These are phyloP conservation scores for Troilus luridus DNA, from an alignment of 2,888 invertebrate genomes.

Conservation along the genomic window DNA sequence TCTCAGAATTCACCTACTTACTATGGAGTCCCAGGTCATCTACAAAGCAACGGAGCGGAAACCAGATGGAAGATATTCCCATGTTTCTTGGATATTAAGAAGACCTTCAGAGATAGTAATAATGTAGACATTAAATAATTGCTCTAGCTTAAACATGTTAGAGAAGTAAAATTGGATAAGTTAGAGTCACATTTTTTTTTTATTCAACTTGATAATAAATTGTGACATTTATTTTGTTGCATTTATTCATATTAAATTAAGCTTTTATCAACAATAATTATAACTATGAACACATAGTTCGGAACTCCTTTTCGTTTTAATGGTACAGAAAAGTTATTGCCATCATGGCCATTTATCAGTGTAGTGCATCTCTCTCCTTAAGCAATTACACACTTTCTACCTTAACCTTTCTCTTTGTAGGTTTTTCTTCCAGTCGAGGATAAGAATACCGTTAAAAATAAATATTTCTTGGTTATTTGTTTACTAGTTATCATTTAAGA, in stretches of 20 bases:
- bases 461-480: not conserved
- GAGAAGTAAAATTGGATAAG: too few relatives aligned
- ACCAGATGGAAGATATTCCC: too few relatives aligned
- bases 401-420: not conserved
- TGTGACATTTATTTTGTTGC: too few relatives aligned
- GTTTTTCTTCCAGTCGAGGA: not conserved
- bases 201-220: too few relatives aligned
- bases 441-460: not conserved
- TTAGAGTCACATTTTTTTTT: too few relatives aligned
- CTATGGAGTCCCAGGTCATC: too few relatives aligned
- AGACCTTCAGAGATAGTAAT: too few relatives aligned
- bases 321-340: not conserved
- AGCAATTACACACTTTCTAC: constrained; percentile 3
- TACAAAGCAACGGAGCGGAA: too few relatives aligned
- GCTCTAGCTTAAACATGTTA: too few relatives aligned
- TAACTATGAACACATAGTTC: not conserved
- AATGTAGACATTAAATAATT: too few relatives aligned
- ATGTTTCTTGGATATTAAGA: too few relatives aligned
- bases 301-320: not conserved
- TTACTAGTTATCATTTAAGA: not conserved
- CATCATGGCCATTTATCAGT: not conserved
- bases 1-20: too few relatives aligned
- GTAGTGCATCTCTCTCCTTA: not conserved
- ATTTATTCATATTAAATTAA: not conserved
- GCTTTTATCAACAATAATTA: not conserved